Evolutionary conservation across 2,113 vertebrate species (phyloP), one percentile per base, ranked within the genome.

Genomic region (Gallinago paraguaiae): DNA sequence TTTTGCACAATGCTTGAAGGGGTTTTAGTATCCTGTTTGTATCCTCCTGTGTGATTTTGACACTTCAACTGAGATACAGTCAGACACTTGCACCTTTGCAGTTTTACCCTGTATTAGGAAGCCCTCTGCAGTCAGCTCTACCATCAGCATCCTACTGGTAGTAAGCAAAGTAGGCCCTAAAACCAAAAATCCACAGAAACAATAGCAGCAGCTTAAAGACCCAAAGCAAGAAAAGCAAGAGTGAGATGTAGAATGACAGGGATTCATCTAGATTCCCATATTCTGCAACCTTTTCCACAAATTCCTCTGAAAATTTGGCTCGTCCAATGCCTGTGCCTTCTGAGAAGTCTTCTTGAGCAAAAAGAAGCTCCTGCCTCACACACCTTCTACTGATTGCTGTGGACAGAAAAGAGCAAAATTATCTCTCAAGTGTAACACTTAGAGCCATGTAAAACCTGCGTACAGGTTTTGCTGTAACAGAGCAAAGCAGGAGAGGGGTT

Each of bases 1-100:
- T 31, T 84, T 35, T 37, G 9, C 22, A 61, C 22, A 79, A 65
- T 19, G 18, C 6, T 51, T 37, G 9, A 22, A 75, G 23, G 2
- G 10, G 33, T 67, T 60, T 46, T 10, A 56, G 23, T 28, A 67
- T 18, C 12, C 13, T 69, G 24, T 13, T 9, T 43, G 3, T 11
- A n/a, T 13, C 20, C 1, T 54, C 61, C 61, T 22, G 1, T 16
- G 5, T 59, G 0, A 56, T 74, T 68, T 51, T n/a, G 19, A 20
- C 2, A 1, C 27, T 72, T 85, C 39, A 63, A 16, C 12, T 50
- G 35, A 45, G 28, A 35, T 28, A 46, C 46, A 41, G 2, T 19
- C 28, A 68, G 28, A 41, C 1, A 2, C 5, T 22, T 17, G 13
- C 48, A 33, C 11, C 39, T n/a, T 16, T 35, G 23, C 28, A 61